phyloP scores from a whole-genome alignment of 2,113 vertebrate species.

The Lepus timidus region DNA sequence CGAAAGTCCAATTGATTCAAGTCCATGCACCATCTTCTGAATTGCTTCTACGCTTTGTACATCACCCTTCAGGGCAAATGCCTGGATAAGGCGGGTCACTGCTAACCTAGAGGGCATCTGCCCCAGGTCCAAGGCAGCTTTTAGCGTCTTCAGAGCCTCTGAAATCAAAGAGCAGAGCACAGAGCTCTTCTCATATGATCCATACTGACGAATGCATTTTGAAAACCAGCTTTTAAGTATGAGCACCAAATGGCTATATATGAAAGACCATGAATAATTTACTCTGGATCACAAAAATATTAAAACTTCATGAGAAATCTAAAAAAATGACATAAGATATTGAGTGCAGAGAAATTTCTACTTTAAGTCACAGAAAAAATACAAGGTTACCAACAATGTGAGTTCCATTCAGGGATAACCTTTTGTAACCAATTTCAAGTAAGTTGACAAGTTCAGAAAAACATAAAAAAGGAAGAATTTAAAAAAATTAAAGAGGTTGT shows the following conservation, averaged over 20 bases:
- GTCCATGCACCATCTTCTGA: conserved; percentile 84
- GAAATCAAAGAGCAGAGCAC: not conserved
- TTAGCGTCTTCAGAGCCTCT: conserved; percentile 90
- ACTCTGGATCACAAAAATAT: conserved; percentile 60
- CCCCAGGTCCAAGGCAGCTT: conserved; percentile 84
- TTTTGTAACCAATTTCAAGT: conserved; percentile 36
- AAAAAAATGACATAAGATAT: conserved; percentile 7
- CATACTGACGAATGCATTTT: conserved; percentile 9
- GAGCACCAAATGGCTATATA: not conserved
- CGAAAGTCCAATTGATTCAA: conserved; percentile 84
- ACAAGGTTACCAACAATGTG: not conserved
- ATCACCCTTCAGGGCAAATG: conserved; percentile 88
- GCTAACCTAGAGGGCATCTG: conserved; percentile 85
- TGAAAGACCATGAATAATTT: conserved; percentile 61
- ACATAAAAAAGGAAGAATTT: conserved; percentile 7
- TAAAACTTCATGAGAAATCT: conserved; percentile 59
- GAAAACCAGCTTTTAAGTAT: conserved; percentile 60
- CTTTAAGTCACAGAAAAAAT: conserved; percentile 14
- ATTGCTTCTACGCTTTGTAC: conserved; percentile 88
- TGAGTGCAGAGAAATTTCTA: conserved; percentile 28
- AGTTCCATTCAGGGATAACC: not conserved
- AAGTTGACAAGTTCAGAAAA: conserved; percentile 2
- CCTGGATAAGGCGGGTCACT: conserved; percentile 88
- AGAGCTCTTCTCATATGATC: conserved; percentile 11
- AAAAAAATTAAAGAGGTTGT: conserved; percentile 3